These are phyloP conservation scores for Megalopta genalis DNA, from an alignment of 1,140 invertebrate genomes.

Conservation along the genomic window DNA sequence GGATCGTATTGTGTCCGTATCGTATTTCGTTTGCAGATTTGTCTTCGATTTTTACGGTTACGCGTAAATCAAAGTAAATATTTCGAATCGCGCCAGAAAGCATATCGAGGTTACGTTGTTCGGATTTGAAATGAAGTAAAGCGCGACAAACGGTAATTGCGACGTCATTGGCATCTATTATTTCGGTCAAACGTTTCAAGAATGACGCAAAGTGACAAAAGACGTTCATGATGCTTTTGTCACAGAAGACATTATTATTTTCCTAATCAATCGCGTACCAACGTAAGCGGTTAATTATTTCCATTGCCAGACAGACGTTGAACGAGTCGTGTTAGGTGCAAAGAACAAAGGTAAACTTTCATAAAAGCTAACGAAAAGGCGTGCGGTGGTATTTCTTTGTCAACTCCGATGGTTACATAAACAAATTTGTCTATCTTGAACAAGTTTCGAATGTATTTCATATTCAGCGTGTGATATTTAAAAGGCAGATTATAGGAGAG, in stretches of 20 bases:
- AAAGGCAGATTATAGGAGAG: too few relatives aligned
- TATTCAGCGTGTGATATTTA: too few relatives aligned
- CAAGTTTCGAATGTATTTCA: too few relatives aligned
- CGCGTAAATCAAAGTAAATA: constrained; percentile 19
- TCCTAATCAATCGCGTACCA: not conserved
- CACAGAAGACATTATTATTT: constrained; percentile 27
- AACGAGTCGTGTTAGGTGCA: not conserved
- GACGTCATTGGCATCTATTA: constrained; percentile 18
- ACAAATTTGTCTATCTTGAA: not conserved
- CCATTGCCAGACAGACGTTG: not conserved
- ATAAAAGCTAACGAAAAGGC: not conserved
- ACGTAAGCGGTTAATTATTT: constrained; percentile 20
- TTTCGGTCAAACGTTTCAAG: not conserved
- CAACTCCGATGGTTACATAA: not conserved
- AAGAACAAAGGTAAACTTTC: constrained; percentile 24
- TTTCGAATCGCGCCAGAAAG: constrained; percentile 14
- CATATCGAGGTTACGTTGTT: not conserved
- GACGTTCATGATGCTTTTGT: not conserved
- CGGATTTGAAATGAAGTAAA: constrained; percentile 9
- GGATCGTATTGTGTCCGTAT: not conserved
- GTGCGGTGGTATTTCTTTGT: not conserved
- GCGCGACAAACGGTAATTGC: constrained; percentile 42
- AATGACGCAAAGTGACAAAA: constrained; percentile 18
- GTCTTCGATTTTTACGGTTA: constrained; percentile 10
- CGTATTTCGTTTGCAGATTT: not conserved